Conservation (phyloP, 2,797 vertebrate genomes). For the Allobates femoralis region DNA sequence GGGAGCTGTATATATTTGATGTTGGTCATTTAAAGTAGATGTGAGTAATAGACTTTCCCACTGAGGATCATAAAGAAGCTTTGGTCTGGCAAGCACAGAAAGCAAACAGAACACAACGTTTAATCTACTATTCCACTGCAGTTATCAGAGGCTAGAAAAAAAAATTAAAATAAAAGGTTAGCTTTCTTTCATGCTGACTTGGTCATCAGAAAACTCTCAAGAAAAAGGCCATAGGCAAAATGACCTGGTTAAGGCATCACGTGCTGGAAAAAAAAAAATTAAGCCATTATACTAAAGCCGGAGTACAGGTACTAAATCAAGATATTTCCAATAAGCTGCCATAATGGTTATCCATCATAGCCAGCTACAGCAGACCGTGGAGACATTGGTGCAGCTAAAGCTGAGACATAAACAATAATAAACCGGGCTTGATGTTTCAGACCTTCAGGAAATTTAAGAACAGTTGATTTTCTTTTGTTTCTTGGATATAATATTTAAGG, state of each 20-base stretch:
- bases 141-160: slow-evolving; percentile 77
- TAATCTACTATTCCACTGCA: slow-evolving; percentile 85
- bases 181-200: slow-evolving; percentile 70
- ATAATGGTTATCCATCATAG: slow-evolving; percentile 99
- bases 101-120: slow-evolving; percentile 85
- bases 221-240: slow-evolving; percentile 94
- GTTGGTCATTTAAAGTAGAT: slow-evolving; percentile 95
- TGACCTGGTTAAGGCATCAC: slow-evolving; percentile 99
- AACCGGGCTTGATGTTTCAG: slow-evolving; percentile 86
- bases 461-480: slow-evolving; percentile 88
- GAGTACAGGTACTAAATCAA: slow-evolving; percentile 98
- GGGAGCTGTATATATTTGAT: slow-evolving; percentile 95
- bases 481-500: slow-evolving; percentile 87
- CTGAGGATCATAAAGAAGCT: slow-evolving; percentile 89
- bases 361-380: slow-evolving; percentile 84
- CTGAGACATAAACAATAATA: slow-evolving; percentile 96
- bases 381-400: slow-evolving; percentile 87
- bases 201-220: slow-evolving; percentile 96
- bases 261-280: slow-evolving; percentile 96
- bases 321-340: slow-evolving; percentile 99
- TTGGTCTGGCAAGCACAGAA: slow-evolving; percentile 83
- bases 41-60: slow-evolving; percentile 96
- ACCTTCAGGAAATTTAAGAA: slow-evolving; percentile 88
- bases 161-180: slow-evolving; percentile 79
- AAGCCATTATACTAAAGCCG: slow-evolving; percentile 99